Evolutionary conservation across 1,140 invertebrate species (phyloP), one percentile per base, ranked within the genome.

Genomic region (Temnothorax nylanderi): DNA sequence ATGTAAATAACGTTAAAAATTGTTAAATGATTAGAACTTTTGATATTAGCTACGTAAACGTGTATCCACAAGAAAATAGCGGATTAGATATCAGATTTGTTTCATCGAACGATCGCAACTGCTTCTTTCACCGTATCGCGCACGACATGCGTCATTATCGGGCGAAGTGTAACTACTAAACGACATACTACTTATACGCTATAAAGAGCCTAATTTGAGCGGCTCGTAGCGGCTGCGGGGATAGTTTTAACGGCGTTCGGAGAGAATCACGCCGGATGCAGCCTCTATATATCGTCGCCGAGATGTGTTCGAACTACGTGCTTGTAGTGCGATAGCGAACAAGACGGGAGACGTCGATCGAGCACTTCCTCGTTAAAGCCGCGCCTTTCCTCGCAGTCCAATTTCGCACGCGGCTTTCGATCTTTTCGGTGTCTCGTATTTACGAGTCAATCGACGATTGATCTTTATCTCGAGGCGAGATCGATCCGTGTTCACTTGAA

Each of bases 311-410:
- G 16, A 60, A 26, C 74, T 60, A 60, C n/a, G n/a, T 67, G 62
- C 37, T 65, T 21, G 62, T 67, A 54, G 62, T n/a, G n/a, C 60
- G 77, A 67, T 78, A 65, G 62, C 62, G 47, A 47, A 37, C 44
- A 49, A 78, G 44, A 13, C n/a, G 34, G 5, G 37, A 21, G 60
- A 78, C 77, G 47, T 67, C 77, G 77, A 51, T 37, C 18, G 32
- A 67, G 41, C 77, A 51, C 77, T 71, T 71, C 16, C 21, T 81
- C 65, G 78, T 81, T 56, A 81, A 47, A 81, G 47, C 62, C 77
- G 47, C 64, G 77, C 64, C 77, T 81, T 54, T 71, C 21, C 51
- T 69, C 37, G n/a, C 77, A 49, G 13, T 69, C 34, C 49, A 71
- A 71, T 81, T 81, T 81, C 37, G n/a, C 47, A 16, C 62, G 26